phyloP scores from a whole-genome alignment of 2,113 vertebrate species.

The Myrmecobius fasciatus region DNA sequence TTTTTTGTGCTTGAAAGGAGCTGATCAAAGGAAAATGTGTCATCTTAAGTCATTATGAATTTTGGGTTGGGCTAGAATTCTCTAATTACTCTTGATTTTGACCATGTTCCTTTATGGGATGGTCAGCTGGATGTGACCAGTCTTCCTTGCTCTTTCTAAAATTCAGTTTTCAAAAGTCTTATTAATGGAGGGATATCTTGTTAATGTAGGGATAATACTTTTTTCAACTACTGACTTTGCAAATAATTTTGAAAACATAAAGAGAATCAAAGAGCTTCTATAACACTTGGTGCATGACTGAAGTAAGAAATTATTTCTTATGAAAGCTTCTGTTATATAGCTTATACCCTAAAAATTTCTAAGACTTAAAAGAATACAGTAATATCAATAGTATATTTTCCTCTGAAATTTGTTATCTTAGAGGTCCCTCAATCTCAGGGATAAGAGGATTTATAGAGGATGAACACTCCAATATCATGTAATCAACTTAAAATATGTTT shows the following conservation, averaged over 20 bases:
- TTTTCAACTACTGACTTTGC: slow-evolving; percentile 13
- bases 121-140: slow-evolving; percentile 11
- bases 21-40: slow-evolving; percentile 13
- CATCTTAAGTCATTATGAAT: not conserved
- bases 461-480: not conserved
- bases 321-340: slow-evolving; percentile 29
- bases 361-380: not conserved
- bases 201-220: slow-evolving; percentile 5
- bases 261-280: not conserved
- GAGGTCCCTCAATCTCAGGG: slow-evolving; percentile 12
- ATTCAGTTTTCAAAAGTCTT: slow-evolving; percentile 25
- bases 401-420: slow-evolving; percentile 38
- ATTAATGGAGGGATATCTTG: not conserved
- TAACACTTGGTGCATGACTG: not conserved
- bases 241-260: slow-evolving; percentile 4
- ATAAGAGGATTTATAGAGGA: slow-evolving; percentile 2
- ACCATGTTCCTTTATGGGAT: not conserved
- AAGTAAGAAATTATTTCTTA: not conserved
- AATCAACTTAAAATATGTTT: slow-evolving; percentile 28
- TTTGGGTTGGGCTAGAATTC: not conserved
- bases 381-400: slow-evolving; percentile 26
- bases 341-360: not conserved
- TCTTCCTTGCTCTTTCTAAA: not conserved
- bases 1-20: not conserved
- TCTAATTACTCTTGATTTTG: not conserved